Percentiles rank a stretch among this genome's conserved stretches.
These are phyloP conservation scores for Chirona hameri DNA, from an alignment of 2,888 invertebrate species.

Conservation along the genomic window DNA sequence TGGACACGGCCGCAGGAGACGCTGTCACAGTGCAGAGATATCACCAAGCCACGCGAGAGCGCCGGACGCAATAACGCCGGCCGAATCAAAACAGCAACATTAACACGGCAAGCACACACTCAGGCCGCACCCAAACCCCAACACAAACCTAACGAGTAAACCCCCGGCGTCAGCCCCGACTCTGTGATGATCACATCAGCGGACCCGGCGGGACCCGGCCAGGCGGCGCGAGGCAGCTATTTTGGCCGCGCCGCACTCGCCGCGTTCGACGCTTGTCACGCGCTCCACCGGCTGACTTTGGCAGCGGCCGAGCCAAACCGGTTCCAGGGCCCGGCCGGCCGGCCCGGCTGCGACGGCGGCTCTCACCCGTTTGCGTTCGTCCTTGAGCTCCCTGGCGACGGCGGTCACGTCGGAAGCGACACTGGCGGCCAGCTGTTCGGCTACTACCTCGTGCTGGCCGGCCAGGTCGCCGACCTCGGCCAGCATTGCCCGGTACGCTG, in stretches of 20 bases:
- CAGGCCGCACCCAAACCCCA: too few species aligned
- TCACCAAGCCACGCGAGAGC: too few species aligned
- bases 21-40: too few species aligned
- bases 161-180: too few species aligned
- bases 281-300: background rate
- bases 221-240: background rate
- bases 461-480: constrained; percentile 96
- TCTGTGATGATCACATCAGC: too few species aligned
- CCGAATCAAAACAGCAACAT: too few species aligned
- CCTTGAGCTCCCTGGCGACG: constrained; percentile 84
- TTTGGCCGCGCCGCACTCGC: background rate
- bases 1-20: background rate
- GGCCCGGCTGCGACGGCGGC: background rate
- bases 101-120: too few species aligned
- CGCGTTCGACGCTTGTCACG: background rate
- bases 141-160: too few species aligned
- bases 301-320: background rate
- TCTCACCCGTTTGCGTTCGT: constrained; percentile 79
- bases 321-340: background rate
- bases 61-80: too few species aligned
- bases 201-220: too few species aligned
- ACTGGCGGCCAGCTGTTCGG: constrained; percentile 86
- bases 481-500: constrained; percentile 84
- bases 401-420: constrained; percentile 81
- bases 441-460: constrained; percentile 95